Conservation (phyloP, 2,888 invertebrate species). For the Seira sanloemensis region DNA sequence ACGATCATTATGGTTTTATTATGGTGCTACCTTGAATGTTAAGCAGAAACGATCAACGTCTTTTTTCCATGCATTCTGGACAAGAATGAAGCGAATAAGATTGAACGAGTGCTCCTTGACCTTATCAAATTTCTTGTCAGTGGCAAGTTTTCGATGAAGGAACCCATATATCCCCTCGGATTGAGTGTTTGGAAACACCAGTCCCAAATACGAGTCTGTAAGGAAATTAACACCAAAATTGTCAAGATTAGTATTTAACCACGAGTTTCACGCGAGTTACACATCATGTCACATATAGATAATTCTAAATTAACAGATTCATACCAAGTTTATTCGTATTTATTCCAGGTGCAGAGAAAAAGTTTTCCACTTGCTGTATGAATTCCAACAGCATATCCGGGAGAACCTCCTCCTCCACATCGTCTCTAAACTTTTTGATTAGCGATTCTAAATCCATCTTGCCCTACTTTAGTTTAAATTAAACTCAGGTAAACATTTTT, state of each 20-base stretch:
- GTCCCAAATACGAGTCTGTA: conserved; percentile 58
- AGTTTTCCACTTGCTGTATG: conserved; percentile 39
- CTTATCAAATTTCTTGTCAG: conserved; percentile 56
- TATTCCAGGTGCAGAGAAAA: no score
- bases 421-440: conserved; percentile 25
- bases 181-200: conserved; percentile 41
- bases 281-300: no score
- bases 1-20: not conserved
- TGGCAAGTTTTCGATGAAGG: conserved; percentile 39
- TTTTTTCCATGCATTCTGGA: conserved; percentile 36
- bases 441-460: conserved; percentile 51
- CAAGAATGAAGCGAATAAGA: conserved; percentile 56
- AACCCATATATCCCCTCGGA: conserved; percentile 47
- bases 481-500: no score
- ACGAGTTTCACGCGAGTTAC: no score
- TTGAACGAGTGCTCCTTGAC: conserved; percentile 54
- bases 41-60: conserved; percentile 43
- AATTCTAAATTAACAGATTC: no score
- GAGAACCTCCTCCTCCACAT: not conserved
- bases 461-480: no score
- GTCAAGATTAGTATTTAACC: no score
- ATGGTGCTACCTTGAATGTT: conserved; percentile 52
- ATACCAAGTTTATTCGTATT: no score
- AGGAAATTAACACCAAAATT: no score
- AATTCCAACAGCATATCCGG: conserved; percentile 47